Evolutionary conservation across 2,113 vertebrate species (phyloP).

Genomic region (Rhinolophus sinicus): DNA sequence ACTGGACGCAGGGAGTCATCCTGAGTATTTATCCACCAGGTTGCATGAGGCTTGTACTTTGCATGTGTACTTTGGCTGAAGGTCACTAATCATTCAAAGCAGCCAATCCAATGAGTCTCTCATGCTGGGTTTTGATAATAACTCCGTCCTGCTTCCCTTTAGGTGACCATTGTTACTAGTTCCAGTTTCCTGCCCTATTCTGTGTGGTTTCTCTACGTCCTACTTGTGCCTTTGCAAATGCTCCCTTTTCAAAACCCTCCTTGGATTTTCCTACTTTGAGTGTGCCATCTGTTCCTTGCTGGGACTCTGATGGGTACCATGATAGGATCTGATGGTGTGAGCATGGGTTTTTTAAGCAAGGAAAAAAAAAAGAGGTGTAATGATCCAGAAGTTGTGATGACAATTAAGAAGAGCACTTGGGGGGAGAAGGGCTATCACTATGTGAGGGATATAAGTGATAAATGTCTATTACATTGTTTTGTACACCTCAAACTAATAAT

Average conservation of each 20-base stretch:
- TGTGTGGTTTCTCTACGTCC: neutral
- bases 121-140: neutral
- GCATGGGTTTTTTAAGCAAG: neutral
- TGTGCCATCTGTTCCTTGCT: conserved; percentile 36
- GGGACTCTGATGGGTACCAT: neutral
- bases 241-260: conserved; percentile 22
- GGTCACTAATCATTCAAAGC: neutral
- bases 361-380: neutral
- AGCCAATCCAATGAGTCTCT: neutral
- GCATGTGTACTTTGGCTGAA: neutral
- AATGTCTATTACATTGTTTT: too few species aligned
- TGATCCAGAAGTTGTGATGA: neutral
- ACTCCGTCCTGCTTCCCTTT: neutral
- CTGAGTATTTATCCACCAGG: neutral
- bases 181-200: neutral
- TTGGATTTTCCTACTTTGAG: conserved; percentile 47
- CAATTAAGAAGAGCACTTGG: neutral
- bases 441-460: too few species aligned
- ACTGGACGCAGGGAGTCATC: accelerated
- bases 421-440: too few species aligned
- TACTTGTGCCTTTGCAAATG: conserved; percentile 47
- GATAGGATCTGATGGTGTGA: conserved; percentile 24
- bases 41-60: neutral
- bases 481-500: too few species aligned
- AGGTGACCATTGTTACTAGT: neutral